Evolutionary conservation across 2,113 vertebrate genomes (phyloP).

Genomic region (Dicerorhinus sumatrensis): DNA sequence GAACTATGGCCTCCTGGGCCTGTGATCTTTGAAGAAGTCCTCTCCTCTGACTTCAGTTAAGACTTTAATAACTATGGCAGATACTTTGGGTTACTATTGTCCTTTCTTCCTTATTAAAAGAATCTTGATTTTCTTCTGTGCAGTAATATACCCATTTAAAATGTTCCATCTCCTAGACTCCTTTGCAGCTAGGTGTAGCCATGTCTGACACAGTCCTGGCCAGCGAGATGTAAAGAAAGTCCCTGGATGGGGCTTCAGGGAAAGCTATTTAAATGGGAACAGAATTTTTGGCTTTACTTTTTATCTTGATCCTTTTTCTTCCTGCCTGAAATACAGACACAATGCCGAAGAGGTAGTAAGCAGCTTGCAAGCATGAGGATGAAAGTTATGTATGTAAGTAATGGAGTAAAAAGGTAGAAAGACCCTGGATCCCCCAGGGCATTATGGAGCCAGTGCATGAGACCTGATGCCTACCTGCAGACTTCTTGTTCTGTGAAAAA

Average conservation of each 20-base stretch:
- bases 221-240: background rate
- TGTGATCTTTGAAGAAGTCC: background rate
- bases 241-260: background rate
- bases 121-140: background rate
- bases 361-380: background rate
- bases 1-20: background rate
- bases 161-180: background rate
- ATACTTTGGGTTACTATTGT: background rate
- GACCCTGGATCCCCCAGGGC: background rate
- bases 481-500: background rate
- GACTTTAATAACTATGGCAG: background rate
- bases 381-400: background rate
- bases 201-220: background rate
- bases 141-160: background rate
- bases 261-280: background rate
- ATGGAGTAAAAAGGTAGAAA: background rate
- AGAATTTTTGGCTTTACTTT: background rate
- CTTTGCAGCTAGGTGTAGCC: background rate
- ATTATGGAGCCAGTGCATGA: background rate
- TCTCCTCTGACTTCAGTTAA: conserved; percentile 3
- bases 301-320: background rate
- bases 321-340: background rate
- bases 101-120: background rate
- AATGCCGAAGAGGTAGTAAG: background rate
- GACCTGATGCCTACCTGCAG: background rate